phyloP scores from a whole-genome alignment of 2,797 vertebrate genomes.

The Siniperca obscura region DNA sequence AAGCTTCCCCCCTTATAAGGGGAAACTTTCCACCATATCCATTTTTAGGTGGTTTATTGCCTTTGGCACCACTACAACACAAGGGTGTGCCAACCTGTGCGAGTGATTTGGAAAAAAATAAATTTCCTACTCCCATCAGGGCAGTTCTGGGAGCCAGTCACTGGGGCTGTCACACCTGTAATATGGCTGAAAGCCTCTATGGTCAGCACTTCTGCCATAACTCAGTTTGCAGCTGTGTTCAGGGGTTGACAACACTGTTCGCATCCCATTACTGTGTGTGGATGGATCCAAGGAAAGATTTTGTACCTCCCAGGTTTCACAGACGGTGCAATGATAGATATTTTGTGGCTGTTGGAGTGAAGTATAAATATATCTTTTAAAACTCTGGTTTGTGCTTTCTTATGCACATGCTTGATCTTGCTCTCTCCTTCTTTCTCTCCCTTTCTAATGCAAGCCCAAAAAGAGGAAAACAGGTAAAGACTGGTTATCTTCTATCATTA shows the following conservation, averaged over 20 bases:
- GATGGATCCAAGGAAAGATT: constrained; percentile 68
- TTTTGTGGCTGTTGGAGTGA: constrained; percentile 42
- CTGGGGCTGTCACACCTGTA: constrained; percentile 75
- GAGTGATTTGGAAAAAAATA: constrained; percentile 76
- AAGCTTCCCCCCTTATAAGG: constrained; percentile 78
- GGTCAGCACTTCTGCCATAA: constrained; percentile 54
- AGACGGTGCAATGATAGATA: constrained; percentile 55
- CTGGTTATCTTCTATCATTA: constrained; percentile 25
- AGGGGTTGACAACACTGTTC: constrained; percentile 55
- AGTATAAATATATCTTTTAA: constrained; percentile 42
- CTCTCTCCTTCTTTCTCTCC: constrained; percentile 54
- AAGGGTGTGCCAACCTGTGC: constrained; percentile 85
- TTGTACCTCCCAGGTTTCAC: constrained; percentile 51
- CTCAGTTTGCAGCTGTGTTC: constrained; percentile 56
- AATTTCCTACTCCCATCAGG: constrained; percentile 61
- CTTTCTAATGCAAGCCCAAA: constrained; percentile 69
- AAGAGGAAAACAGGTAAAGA: constrained; percentile 79
- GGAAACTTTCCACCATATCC: constrained; percentile 87
- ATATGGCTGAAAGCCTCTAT: constrained; percentile 33
- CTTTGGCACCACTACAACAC: constrained; percentile 80
- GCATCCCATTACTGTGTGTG: constrained; percentile 50
- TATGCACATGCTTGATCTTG: constrained; percentile 36
- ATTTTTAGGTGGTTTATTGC: constrained; percentile 88
- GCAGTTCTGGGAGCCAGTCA: constrained; percentile 48
- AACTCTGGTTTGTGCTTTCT: constrained; percentile 34